Conservation (phyloP, 2,888 invertebrate genomes). For the Cheilosia soror region DNA sequence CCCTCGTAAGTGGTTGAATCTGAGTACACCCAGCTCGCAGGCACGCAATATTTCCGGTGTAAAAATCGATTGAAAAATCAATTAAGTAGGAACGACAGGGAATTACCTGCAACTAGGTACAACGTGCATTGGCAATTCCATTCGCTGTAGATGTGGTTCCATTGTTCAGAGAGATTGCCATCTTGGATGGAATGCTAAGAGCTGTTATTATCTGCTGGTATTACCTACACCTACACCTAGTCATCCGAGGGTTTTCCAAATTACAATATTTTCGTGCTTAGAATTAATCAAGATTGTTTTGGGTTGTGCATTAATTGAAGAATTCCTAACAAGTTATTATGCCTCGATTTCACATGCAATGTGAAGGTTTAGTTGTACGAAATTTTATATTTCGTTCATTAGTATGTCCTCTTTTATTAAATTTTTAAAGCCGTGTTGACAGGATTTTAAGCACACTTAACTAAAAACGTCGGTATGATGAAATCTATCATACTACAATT, state of each 20-base stretch:
- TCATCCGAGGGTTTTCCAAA: conserved; percentile 13
- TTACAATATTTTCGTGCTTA: conserved; percentile 22
- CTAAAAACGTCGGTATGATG: too few species aligned
- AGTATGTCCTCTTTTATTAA: too few species aligned
- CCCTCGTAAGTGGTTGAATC: background rate
- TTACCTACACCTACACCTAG: too few species aligned
- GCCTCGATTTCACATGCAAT: background rate
- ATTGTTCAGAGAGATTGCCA: background rate
- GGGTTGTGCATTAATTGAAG: conserved; percentile 7
- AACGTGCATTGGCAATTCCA: background rate
- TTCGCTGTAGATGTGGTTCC: background rate
- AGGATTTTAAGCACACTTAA: too few species aligned
- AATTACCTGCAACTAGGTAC: too few species aligned
- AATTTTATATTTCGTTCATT: background rate
- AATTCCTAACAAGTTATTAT: background rate
- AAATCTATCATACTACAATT: too few species aligned
- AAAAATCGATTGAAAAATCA: conserved; percentile 27
- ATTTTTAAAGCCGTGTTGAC: background rate
- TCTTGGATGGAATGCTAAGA: too few species aligned
- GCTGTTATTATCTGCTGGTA: too few species aligned
- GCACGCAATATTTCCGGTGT: conserved; percentile 46
- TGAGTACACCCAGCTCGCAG: conserved; percentile 1
- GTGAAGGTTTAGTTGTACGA: background rate
- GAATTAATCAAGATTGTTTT: conserved; percentile 7
- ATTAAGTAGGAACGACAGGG: background rate